Percentiles rank a stretch among this genome's conserved stretches.
These are phyloP conservation scores for Eutrigla gurnardus DNA, from an alignment of 2,797 vertebrate genomes.

Conservation along the genomic window DNA sequence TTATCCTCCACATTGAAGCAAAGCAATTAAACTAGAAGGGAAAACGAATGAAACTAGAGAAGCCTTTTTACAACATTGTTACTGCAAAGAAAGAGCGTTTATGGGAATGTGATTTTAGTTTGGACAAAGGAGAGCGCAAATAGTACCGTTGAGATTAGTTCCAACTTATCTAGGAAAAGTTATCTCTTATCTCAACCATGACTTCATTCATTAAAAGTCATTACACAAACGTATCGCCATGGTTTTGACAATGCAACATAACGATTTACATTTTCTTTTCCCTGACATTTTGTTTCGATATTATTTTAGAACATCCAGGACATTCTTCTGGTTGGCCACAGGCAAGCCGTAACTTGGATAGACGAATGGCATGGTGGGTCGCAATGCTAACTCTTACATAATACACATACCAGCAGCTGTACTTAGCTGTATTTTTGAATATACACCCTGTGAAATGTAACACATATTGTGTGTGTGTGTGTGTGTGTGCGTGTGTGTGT, in stretches of 20 bases:
- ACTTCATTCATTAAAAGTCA: constrained; percentile 1
- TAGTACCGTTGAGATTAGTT: constrained; percentile 19
- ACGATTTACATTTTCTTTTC: background rate
- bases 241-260: constrained; percentile 11
- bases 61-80: background rate
- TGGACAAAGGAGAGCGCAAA: background rate
- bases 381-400: background rate
- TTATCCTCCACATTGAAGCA: constrained; percentile 7
- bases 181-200: constrained; percentile 1
- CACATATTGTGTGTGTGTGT: constrained; percentile 14
- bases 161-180: constrained; percentile 7
- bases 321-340: constrained; percentile 87
- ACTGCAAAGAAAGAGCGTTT: background rate
- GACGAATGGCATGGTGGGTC: constrained; percentile 89
- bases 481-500: background rate
- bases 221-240: constrained; percentile 1
- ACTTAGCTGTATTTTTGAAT: constrained; percentile 9
- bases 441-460: constrained; percentile 19
- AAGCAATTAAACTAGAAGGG: constrained; percentile 24
- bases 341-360: constrained; percentile 87
- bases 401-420: background rate
- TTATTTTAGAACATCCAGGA: constrained; percentile 83
- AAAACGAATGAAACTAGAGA: constrained; percentile 23
- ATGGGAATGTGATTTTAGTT: constrained; percentile 8
- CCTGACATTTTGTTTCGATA: constrained; percentile 6